A percentile compares a stretch with the other conserved stretches of the same genome.
Evolutionary conservation across 2,797 vertebrate species (phyloP).

Genomic region (Paguma larvata): DNA sequence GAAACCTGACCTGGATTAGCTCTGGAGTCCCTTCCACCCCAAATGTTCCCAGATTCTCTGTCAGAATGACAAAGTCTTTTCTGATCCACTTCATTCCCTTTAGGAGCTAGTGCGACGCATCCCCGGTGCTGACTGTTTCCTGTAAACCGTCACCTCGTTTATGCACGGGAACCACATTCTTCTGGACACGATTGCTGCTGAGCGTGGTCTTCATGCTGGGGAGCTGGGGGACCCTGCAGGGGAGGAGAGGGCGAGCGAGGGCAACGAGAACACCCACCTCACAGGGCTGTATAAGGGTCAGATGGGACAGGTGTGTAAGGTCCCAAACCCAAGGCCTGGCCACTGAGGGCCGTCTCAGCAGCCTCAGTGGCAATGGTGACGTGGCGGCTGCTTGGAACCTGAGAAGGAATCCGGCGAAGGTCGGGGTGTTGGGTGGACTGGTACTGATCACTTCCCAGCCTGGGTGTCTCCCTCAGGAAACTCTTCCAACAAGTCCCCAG

Average conservation of each 20-base stretch:
- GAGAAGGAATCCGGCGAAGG: background rate
- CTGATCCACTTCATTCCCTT: background rate
- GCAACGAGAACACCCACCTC: too few species aligned
- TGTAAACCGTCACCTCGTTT: background rate
- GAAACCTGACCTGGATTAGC: background rate
- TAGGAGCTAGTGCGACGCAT: background rate
- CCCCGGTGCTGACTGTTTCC: background rate
- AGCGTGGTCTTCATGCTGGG: background rate
- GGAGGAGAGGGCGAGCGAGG: background rate
- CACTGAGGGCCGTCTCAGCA: fast-evolving
- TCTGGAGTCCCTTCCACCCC: background rate
- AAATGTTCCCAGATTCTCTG: background rate
- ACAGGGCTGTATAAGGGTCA: background rate
- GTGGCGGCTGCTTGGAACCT: background rate
- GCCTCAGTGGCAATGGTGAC: fast-evolving
- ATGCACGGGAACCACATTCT: background rate
- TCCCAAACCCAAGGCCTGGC: background rate
- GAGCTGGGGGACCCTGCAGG: background rate
- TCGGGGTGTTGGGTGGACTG: background rate
- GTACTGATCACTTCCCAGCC: background rate
- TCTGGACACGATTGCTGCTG: background rate
- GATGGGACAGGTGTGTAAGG: background rate
- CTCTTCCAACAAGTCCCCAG: background rate
- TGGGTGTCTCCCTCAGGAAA: background rate
- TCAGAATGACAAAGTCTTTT: background rate